phyloP scores from a whole-genome alignment of 2,797 vertebrate genomes.

The Otolemur crassicaudatus region DNA sequence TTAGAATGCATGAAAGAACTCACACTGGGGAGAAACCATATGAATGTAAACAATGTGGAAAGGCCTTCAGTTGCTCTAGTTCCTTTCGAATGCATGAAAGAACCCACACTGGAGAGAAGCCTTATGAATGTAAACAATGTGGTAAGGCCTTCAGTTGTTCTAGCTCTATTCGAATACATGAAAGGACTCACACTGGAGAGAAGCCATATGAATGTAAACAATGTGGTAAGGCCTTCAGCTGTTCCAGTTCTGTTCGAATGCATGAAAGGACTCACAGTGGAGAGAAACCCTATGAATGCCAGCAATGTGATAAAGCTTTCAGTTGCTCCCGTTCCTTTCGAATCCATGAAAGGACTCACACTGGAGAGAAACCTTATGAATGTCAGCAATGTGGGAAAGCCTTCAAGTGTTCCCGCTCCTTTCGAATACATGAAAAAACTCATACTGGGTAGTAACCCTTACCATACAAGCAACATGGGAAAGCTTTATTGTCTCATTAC shows the following conservation, averaged over 20 bases:
- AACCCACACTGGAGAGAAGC: slow-evolving; percentile 49
- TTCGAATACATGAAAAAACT: slow-evolving; percentile 44
- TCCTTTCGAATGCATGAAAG: not conserved
- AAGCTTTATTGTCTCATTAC: slow-evolving; percentile 33
- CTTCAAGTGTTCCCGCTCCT: slow-evolving; percentile 45
- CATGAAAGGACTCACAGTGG: slow-evolving; percentile 45
- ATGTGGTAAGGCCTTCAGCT: slow-evolving; percentile 33
- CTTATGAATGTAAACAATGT: slow-evolving; percentile 29
- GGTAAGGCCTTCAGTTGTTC: not conserved
- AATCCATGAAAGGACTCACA: slow-evolving; percentile 58
- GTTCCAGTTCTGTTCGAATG: slow-evolving; percentile 27
- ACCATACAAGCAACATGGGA: slow-evolving; percentile 11
- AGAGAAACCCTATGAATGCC: slow-evolving; percentile 28
- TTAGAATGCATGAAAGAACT: slow-evolving; percentile 45
- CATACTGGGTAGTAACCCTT: slow-evolving; percentile 41
- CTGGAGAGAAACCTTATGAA: slow-evolving; percentile 55
- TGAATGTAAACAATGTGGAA: slow-evolving; percentile 32
- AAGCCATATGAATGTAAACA: slow-evolving; percentile 21
- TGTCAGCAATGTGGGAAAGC: slow-evolving; percentile 36
- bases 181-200: not conserved
- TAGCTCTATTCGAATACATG: slow-evolving; percentile 1
- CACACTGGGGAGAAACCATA: slow-evolving; percentile 14
- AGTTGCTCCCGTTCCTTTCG: not conserved
- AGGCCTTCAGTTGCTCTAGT: slow-evolving; percentile 10
- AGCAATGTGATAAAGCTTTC: slow-evolving; percentile 41